Percentiles rank a stretch among this genome's conserved stretches.
phyloP scores from a whole-genome alignment of 2,888 invertebrate species.

The Merodon equestris region DNA sequence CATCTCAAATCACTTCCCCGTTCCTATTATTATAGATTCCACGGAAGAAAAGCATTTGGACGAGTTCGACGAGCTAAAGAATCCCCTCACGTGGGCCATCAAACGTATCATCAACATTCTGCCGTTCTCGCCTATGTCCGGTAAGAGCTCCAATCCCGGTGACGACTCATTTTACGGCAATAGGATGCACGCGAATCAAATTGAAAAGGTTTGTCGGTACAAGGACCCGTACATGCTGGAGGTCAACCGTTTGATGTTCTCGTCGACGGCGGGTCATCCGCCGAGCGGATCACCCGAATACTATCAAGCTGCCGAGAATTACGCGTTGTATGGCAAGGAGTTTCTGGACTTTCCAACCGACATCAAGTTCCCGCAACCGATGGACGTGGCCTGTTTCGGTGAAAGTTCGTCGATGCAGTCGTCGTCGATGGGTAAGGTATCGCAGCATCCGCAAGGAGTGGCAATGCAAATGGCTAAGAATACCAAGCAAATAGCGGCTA shows the following conservation, averaged over 20 bases:
- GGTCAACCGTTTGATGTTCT: constrained; percentile 73
- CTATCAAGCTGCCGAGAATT: constrained; percentile 75
- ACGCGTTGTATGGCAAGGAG: constrained; percentile 72
- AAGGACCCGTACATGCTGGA: constrained; percentile 71
- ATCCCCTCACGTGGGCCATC: constrained; percentile 36
- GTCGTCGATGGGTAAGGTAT: not conserved
- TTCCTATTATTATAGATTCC: constrained; percentile 15
- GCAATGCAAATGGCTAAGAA: constrained; percentile 23
- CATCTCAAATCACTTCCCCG: not conserved
- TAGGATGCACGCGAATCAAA: constrained; percentile 17
- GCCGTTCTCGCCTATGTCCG: not conserved
- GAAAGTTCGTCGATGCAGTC: not conserved
- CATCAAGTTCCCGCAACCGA: constrained; percentile 32
- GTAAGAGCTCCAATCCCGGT: constrained; percentile 10
- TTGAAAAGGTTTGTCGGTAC: constrained; percentile 41
- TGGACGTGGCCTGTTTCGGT: constrained; percentile 29
- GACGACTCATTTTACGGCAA: constrained; percentile 21
- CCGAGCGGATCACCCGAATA: constrained; percentile 71
- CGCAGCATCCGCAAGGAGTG: constrained; percentile 8
- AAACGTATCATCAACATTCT: constrained; percentile 40
- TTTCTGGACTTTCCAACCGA: constrained; percentile 72
- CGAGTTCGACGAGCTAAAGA: constrained; percentile 26
- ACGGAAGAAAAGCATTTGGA: constrained; percentile 8
- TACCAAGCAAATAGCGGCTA: constrained; percentile 11
- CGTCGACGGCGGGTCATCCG: constrained; percentile 72